Evolutionary conservation across 2,888 invertebrate genomes (phyloP), one percentile per base, ranked within the genome.

Genomic region (Escarpia spicata): DNA sequence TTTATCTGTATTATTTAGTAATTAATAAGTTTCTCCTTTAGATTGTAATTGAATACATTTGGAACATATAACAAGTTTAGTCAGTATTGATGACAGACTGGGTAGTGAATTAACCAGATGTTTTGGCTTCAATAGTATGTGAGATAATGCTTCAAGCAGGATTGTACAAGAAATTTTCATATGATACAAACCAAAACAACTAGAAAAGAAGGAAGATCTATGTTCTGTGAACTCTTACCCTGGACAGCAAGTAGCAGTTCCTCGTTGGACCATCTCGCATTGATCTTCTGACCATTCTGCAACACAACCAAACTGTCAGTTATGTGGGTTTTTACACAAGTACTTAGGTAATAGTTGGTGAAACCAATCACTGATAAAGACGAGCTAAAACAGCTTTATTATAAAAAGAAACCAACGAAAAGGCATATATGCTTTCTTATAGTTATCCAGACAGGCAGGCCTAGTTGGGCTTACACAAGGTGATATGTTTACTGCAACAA

Each of bases 241-340:
- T 99, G 98, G 75, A 99, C 98, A 37, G 98, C 99, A 95, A 99
- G 97, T 52, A 98, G 97, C 43, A 98, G 97, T 97, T 99, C 99
- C 95, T 99, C 99, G 95, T 98, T 98, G 58, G 98, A 98, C 99
- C 99, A 99, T 75, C 95, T 94, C 8, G 96, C 95, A 94, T 96
- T 96, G 90, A 96, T 95, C 93, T 95, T 95, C 75, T 94, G 94
- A 43, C 94, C 93, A 37, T 93, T 93, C 96, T 96, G 93, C 45
- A 90, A 93, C 89, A 93, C 31, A 91, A 93, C 91, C 37, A 75
- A 26, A 43, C 37, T 15, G 3, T 91, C 37, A 4, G 90, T 44
- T 37, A 44, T 8, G 8, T 9, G 52, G 9, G 52, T 52, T 52
- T 52, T 52, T 52, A 52, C 52, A 52, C 52, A 52, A 12, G 52